A percentile compares a stretch with the other conserved stretches of the same genome.
Evolutionary conservation across 2,888 invertebrate species (phyloP).

Genomic region (Strigamia maritima): DNA sequence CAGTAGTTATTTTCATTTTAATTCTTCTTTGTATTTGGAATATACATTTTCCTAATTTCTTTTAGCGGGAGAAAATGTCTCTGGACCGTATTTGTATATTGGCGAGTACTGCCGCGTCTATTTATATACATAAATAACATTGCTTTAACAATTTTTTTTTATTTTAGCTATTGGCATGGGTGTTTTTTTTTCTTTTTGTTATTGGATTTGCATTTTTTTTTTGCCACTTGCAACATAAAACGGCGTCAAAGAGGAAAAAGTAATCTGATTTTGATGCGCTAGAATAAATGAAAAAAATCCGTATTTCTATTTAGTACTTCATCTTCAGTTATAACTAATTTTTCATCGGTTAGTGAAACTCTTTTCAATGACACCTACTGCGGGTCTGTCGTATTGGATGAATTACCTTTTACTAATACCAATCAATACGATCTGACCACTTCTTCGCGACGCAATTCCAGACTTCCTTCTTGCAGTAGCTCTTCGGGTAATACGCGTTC

Average conservation of each 20-base stretch:
- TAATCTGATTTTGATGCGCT: background rate
- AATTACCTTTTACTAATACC: background rate
- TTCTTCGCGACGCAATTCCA: background rate
- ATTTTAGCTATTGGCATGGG: background rate
- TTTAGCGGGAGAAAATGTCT: background rate
- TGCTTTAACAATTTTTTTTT: background rate
- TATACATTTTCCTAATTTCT: background rate
- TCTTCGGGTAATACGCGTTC: background rate
- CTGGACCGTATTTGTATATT: background rate
- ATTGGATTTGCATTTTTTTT: background rate
- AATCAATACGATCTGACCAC: background rate
- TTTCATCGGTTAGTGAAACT: background rate
- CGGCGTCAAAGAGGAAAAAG: background rate
- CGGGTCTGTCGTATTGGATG: background rate
- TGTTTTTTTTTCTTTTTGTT: background rate
- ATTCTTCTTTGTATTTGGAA: background rate
- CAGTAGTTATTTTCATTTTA: background rate
- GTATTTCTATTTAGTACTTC: background rate
- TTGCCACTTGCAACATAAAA: background rate
- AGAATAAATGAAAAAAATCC: background rate
- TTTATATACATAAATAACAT: background rate
- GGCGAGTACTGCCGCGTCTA: no score
- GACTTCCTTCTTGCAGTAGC: background rate
- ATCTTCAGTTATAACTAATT: background rate
- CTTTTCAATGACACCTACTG: background rate